Base-by-base conservation (phyloP, 2,113 vertebrate species). In the Lophochroa leadbeateri region DNA sequence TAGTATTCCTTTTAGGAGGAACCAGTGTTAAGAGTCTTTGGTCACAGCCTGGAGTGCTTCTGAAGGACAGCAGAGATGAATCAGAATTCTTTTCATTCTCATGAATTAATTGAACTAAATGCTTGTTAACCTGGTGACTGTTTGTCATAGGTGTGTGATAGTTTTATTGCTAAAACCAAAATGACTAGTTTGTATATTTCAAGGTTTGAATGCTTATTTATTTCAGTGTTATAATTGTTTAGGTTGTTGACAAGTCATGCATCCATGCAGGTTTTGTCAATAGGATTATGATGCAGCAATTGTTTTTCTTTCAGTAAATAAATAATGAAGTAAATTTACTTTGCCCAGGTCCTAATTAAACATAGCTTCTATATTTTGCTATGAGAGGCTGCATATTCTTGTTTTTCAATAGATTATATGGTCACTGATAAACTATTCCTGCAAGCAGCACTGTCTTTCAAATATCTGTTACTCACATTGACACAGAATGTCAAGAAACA, bases 321-420 rank as follows among this genome's bases (percentile, higher is more conserved):
- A 98, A 98, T 95, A 98, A 96, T 81, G 74, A 98, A 97, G 92
- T 96, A 97, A 96, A 97, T 96, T 97, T 97, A 95, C 77, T 97
- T 98, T 95, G 82, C 91, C 67, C 90, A 69, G 86, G 91, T 90
- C 88, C 94, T 97, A 97, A 97, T 97, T 92, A 97, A 97, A 96
- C 23, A 94, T 61, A 88, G 47, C 43, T 96, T 76, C 82, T 61
- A 88, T 92, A 84, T 86, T 86, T 91, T 46, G 9, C 61, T 81
- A 90, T 71, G 76, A 77, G 28, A 88, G 58, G 52, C 7, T 95
- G 52, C 49, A 70, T 88, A 44, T 82, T 77, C 72, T 86, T 78
- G 53, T 82, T 29, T 82, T 90, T 94, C 88, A 93, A 35, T n/a
- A 69, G 27, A 46, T 60, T 95, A 33, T 58, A 50, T 60, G 53